Base-by-base conservation (phyloP, 2,888 invertebrate genomes). In the Octonoba sinensis region DNA sequence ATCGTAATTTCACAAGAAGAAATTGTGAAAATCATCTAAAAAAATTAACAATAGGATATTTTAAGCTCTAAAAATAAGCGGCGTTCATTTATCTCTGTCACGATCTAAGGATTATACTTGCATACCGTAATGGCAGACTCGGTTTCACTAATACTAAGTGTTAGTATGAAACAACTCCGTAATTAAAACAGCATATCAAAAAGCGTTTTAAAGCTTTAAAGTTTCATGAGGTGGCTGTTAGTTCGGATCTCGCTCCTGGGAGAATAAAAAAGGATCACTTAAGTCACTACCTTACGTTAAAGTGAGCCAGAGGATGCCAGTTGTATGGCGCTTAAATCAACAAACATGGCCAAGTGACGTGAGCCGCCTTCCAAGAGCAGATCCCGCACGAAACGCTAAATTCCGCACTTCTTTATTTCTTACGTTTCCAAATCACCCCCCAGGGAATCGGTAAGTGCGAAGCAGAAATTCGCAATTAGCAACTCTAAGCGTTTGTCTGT, bases 391-490 rank as follows among this genome's bases (percentile, higher is more conserved):
- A 73, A 62, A 81, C 72, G 79, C 49, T 67, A 67, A 81, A 81
- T 81, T 81, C 72, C 36, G 16, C 71, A 59, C 65, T 78, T 78
- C 79, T 81, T 81, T 81, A 73, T 81, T 81, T 81, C 73, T 71
- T 65, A 56, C 60, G 59, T 73, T 62, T 51, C 79, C 73, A 81
- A 81, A 81, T 81, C 79, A 81, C 79, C 73, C 79, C 79, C 79
- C 22, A 67, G 79, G 66, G 79, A 64, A 62, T 73, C 79, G 57
- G 79, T 67, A 73, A 81, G 56, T 81, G 79, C 62, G 79, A 81
- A 81, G 79, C 79, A 81, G 79, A 73, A 81, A 81, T 81, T 81
- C 69, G 79, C 79, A 81, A 81, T 81, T 81, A 81, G 79, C 79
- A 81, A 81, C 79, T 81, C 73, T 62, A 73, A 81, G 73, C 73